phyloP scores from a whole-genome alignment of 2,888 invertebrate genomes.

The Neoascia interrupta region DNA sequence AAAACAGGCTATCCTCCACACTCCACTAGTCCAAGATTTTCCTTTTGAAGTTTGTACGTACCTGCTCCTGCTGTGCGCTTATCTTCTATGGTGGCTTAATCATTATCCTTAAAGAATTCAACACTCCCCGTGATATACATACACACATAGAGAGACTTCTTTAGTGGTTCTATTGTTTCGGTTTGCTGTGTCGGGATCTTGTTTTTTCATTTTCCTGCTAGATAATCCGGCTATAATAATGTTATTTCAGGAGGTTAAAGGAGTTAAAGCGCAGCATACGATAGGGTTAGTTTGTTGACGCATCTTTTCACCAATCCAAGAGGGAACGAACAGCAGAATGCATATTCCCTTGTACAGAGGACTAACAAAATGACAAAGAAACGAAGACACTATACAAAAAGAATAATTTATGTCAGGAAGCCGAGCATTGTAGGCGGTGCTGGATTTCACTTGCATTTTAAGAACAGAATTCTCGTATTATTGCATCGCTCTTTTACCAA shows the following conservation, averaged over 20 bases:
- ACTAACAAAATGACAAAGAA: constrained; percentile 10
- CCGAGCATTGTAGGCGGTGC: too few species aligned
- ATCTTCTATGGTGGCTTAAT: constrained; percentile 60
- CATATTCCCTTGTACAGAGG: constrained; percentile 48
- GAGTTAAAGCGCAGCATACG: constrained; percentile 33
- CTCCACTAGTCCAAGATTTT: constrained; percentile 21
- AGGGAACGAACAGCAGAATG: constrained; percentile 7
- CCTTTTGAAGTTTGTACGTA: constrained; percentile 23
- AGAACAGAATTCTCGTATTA: too few species aligned
- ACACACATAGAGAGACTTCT: constrained; percentile 36
- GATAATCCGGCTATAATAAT: constrained; percentile 37
- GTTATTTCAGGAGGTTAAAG: constrained; percentile 60
- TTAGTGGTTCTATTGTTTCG: constrained; percentile 50
- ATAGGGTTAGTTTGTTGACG: neutral
- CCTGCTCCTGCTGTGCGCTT: constrained; percentile 58
- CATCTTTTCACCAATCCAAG: constrained; percentile 23
- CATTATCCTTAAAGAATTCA: constrained; percentile 52
- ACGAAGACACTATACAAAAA: too few species aligned
- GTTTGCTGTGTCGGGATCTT: neutral
- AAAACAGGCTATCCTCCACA: neutral
- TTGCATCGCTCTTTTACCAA: too few species aligned
- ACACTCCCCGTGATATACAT: constrained; percentile 21
- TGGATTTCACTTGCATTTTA: too few species aligned
- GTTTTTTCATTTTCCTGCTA: neutral
- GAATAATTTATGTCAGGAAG: too few species aligned